A percentile compares a stretch with the other conserved stretches of the same genome.
These are phyloP conservation scores for Eriosoma lanigerum DNA, from an alignment of 1,140 invertebrate species.

Conservation along the genomic window DNA sequence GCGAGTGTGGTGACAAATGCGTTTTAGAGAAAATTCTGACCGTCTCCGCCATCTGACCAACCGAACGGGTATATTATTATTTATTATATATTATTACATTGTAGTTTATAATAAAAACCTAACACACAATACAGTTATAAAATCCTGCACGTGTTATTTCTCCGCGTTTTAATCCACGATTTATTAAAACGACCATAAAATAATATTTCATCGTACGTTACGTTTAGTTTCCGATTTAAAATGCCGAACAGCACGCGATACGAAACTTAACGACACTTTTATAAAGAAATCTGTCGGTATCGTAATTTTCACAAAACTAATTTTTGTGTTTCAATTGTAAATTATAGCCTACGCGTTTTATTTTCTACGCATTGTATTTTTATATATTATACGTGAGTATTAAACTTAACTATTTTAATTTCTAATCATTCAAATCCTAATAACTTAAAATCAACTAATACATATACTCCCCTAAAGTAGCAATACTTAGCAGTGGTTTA, in stretches of 20 bases:
- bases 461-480: too few species aligned
- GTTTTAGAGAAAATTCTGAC: background rate
- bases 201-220: background rate
- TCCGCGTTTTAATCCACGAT: background rate
- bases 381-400: too few species aligned
- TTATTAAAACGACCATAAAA: conserved; percentile 24
- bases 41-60: too few species aligned
- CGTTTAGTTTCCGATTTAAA: background rate
- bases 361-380: background rate
- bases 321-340: conserved; percentile 7
- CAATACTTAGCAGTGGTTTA: too few species aligned
- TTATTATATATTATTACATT: background rate
- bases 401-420: too few species aligned
- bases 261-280: conserved; percentile 18
- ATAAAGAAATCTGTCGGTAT: conserved; percentile 3
- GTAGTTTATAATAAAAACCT: background rate
- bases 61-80: background rate
- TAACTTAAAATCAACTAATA: too few species aligned
- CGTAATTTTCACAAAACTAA: background rate
- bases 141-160: background rate
- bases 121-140: background rate
- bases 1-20: background rate
- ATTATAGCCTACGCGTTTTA: background rate
- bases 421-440: too few species aligned
- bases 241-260: conserved; percentile 2